Base-by-base conservation (phyloP, 2,113 vertebrate genomes). In the Chamaetylas fuelleborni region DNA sequence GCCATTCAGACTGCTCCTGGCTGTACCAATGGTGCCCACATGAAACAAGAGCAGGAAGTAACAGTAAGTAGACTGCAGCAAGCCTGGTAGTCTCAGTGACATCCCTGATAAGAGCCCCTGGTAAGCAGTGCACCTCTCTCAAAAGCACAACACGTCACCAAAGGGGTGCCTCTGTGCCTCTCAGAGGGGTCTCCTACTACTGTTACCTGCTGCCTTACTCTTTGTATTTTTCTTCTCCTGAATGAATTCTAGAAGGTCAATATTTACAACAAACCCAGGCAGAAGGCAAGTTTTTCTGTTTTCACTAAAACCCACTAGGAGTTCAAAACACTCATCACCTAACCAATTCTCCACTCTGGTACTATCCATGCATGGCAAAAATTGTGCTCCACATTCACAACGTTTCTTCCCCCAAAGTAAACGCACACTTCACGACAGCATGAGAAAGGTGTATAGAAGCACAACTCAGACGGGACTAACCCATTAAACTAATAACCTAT, bases 361-460 rank as follows among this genome's bases (percentile, higher is more conserved):
- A 48, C 15, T 2, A 0, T 12, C 18, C 28, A 60, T 5, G 5
- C 19, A 40, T 1, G 3, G 14, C 45, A 72, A 60, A 14, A 60
- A 77, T 12, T 3, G 1, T 34, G 56, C 38, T 13, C 18, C 54
- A 45, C 40, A 70, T 33, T 62, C 26, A 62, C 22, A 77, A 34
- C 4, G 5, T 3, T 54, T 33, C 66, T 69, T 67, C 22, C 28
- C 19, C 25, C 14, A 56, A 69, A 79, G 48, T 5, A 79, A 78
- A 82, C 0, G 1, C n/a, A 56, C 6, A 12, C 8, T 20, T 7
- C 2, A 1, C 4, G 12, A 19, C 12, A 90, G 24, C 9, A 65
- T 0, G 1, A 80, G 38, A 72, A n/a, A 34, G 31, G 23, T 2
- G 4, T 23, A 12, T 5, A 36, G 14, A 25, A 76, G 7, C 22